phyloP scores from a whole-genome alignment of 2,888 invertebrate genomes.

The Drosophila tanythrix region DNA sequence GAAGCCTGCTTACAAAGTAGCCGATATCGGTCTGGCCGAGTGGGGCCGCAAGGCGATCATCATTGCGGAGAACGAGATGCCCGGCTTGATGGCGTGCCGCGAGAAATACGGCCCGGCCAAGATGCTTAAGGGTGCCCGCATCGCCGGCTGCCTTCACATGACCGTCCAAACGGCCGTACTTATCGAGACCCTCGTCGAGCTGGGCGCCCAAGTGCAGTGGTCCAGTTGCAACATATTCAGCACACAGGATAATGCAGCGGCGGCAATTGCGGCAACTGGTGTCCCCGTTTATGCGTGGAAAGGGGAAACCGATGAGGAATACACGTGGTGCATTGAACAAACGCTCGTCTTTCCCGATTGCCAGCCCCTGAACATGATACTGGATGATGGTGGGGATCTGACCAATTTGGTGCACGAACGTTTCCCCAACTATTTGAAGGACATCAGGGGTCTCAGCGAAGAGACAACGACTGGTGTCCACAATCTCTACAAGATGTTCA shows the following conservation, averaged over 20 bases:
- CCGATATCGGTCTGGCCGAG: conserved; percentile 96
- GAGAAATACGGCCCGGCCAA: conserved; percentile 94
- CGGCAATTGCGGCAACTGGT: conserved; percentile 97
- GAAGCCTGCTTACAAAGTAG: conserved; percentile 86
- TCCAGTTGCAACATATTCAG: conserved; percentile 99
- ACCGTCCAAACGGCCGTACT: conserved; percentile 99
- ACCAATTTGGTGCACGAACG: conserved; percentile 97
- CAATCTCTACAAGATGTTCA: conserved; percentile 98
- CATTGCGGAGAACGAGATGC: conserved; percentile 99
- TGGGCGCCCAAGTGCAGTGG: conserved; percentile 99
- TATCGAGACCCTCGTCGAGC: conserved; percentile 97
- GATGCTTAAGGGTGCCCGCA: conserved; percentile 96
- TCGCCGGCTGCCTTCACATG: conserved; percentile 99
- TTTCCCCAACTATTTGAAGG: conserved; percentile 92
- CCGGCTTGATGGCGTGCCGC: conserved; percentile 97
- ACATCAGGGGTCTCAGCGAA: conserved; percentile 95
- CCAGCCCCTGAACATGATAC: conserved; percentile 97
- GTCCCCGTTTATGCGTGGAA: conserved; percentile 99
- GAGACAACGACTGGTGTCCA: conserved; percentile 99
- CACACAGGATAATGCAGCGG: conserved; percentile 99
- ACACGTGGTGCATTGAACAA: conserved; percentile 99
- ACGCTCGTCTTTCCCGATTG: conserved; percentile 90
- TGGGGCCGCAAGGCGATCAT: conserved; percentile 98
- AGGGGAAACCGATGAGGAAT: conserved; percentile 99
- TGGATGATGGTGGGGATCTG: conserved; percentile 99